phyloP scores from a whole-genome alignment of 2,113 vertebrate genomes.

The Eulemur macaco region DNA sequence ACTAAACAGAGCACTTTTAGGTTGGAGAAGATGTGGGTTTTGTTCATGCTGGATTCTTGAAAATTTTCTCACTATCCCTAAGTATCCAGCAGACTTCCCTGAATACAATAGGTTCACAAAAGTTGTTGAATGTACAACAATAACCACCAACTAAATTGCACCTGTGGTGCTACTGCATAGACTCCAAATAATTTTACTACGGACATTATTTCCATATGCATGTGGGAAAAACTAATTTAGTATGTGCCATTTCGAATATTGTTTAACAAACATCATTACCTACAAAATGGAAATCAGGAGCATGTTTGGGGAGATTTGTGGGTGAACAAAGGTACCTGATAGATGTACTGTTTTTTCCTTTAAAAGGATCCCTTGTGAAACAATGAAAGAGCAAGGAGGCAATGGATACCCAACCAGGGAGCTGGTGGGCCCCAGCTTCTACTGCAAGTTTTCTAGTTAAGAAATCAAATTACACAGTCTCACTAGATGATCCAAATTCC shows the following conservation, averaged over 20 bases:
- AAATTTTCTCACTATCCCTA: background rate
- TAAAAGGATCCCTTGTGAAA: background rate
- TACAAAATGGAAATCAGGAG: background rate
- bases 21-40: background rate
- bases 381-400: background rate
- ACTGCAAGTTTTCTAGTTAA: background rate
- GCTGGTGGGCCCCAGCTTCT: background rate
- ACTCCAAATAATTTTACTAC: slow-evolving; percentile 13
- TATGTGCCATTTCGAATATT: background rate
- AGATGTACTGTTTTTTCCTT: background rate
- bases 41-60: background rate
- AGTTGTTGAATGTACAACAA: background rate
- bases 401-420: background rate
- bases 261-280: background rate
- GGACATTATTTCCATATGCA: background rate
- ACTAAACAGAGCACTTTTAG: background rate
- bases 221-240: slow-evolving; percentile 1
- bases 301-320: background rate
- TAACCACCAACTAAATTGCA: background rate
- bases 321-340: background rate
- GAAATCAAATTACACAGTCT: slow-evolving; percentile 4
- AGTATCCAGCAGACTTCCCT: background rate
- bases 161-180: background rate
- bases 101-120: background rate
- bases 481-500: background rate